Conservation (phyloP, 1,140 invertebrate genomes). For the Mycetomoellerius zeteki region DNA sequence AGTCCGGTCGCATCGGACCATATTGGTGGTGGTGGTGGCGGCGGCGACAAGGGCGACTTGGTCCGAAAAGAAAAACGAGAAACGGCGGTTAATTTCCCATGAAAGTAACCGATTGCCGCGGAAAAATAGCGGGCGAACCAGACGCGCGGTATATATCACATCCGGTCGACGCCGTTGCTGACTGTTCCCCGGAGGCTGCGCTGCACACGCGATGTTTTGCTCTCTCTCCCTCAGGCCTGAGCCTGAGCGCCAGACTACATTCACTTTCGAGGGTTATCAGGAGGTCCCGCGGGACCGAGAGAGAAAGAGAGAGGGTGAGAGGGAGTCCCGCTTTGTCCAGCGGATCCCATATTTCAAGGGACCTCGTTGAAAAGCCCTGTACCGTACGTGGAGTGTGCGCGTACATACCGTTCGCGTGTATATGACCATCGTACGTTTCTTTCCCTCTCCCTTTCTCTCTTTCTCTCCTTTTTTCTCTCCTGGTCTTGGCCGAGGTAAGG, state of each 20-base stretch:
- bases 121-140: conserved; percentile 52
- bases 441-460: not conserved
- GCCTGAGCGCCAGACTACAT: conserved; percentile 57
- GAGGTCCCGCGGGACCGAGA: conserved; percentile 56
- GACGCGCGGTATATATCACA: conserved; percentile 55
- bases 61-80: not conserved
- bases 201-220: conserved; percentile 60
- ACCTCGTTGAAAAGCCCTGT: conserved; percentile 70
- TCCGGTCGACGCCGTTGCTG: conserved; percentile 52
- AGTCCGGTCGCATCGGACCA: conserved; percentile 41
- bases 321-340: conserved; percentile 64
- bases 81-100: conserved; percentile 52
- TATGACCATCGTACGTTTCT: conserved; percentile 50
- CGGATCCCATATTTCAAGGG: conserved; percentile 70
- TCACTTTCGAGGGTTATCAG: conserved; percentile 70
- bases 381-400: conserved; percentile 55
- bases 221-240: conserved; percentile 25
- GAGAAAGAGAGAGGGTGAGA: not conserved
- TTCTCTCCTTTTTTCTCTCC: not conserved
- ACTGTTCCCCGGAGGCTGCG: conserved; percentile 52
- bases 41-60: conserved; percentile 10
- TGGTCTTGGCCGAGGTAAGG: conserved; percentile 35
- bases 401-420: conserved; percentile 50
- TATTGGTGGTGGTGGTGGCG: not conserved
- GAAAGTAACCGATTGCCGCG: conserved; percentile 57